Evolutionary conservation across 2,113 vertebrate genomes (phyloP).

Genomic region (Casuarius casuarius): DNA sequence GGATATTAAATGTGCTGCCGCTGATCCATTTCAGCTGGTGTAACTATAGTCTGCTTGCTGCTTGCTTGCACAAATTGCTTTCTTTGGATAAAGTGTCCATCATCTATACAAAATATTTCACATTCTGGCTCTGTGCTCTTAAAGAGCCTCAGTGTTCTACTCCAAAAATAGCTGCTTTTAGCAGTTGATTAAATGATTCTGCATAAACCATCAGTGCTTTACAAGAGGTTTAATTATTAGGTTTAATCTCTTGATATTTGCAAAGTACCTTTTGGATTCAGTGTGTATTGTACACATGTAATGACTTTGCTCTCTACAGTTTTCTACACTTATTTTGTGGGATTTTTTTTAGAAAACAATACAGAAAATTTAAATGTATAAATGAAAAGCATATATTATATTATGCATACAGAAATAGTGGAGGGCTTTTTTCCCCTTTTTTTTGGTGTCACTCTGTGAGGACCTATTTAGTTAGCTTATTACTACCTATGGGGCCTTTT

Average conservation of each 20-base stretch:
- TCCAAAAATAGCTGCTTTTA: constrained; percentile 24
- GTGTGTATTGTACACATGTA: background rate
- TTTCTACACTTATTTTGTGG: background rate
- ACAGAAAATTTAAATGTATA: background rate
- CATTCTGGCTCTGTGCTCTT: background rate
- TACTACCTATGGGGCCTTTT: background rate
- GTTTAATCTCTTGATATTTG: constrained; percentile 5
- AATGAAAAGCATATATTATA: background rate
- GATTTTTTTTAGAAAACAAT: background rate
- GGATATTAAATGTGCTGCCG: background rate
- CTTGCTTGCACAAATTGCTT: background rate
- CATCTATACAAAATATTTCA: background rate
- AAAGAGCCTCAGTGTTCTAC: background rate
- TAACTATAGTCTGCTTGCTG: background rate
- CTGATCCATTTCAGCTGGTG: background rate
- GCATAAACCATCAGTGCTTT: background rate
- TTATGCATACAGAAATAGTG: background rate
- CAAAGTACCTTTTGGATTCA: background rate
- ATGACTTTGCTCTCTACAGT: background rate
- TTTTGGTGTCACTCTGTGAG: background rate
- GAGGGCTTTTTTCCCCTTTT: background rate
- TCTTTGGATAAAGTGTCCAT: background rate
- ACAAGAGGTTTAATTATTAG: constrained; percentile 22
- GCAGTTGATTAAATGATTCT: constrained; percentile 26
- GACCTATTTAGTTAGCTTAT: background rate